Conservation (phyloP, 2,888 invertebrate species). For the Matsumyia berberina region DNA sequence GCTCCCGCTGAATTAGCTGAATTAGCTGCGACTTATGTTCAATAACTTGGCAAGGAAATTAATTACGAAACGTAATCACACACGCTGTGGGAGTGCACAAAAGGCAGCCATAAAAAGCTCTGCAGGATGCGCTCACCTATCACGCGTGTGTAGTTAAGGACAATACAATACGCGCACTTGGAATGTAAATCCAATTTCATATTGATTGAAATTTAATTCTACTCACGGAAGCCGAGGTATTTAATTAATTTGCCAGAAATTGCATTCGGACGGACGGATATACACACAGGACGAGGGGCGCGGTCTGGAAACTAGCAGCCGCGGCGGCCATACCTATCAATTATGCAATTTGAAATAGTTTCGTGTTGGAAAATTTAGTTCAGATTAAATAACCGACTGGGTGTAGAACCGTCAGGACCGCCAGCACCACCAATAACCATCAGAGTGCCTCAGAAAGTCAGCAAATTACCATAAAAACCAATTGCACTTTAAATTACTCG, state of each 20-base stretch:
- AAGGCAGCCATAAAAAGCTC: constrained; percentile 24
- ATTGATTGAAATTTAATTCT: constrained; percentile 75
- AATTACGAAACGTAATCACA: constrained; percentile 31
- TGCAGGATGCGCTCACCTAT: too few relatives aligned
- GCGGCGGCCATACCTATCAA: constrained; percentile 60
- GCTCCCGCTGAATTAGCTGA: constrained; percentile 13
- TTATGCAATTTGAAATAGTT: constrained; percentile 75
- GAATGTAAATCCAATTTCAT: constrained; percentile 73
- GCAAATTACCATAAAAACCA: constrained; percentile 74
- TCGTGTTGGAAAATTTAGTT: constrained; percentile 65
- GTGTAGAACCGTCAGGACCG: constrained; percentile 35
- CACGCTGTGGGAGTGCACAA: constrained; percentile 20
- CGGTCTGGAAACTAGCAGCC: constrained; percentile 20
- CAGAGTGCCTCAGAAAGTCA: constrained; percentile 59
- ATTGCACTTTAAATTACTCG: constrained; percentile 74
- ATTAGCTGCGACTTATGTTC: constrained; percentile 63
- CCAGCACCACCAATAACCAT: constrained; percentile 62
- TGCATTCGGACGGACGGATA: constrained; percentile 40
- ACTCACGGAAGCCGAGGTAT: constrained; percentile 71
- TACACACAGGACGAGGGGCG: neutral
- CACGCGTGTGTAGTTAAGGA: neutral
- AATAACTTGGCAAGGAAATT: constrained; percentile 47
- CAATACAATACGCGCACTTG: constrained; percentile 29
- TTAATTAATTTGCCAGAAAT: constrained; percentile 75
- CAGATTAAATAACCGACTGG: constrained; percentile 66